Evolutionary conservation across 2,797 vertebrate species (phyloP).

Genomic region (Echeneis naucrates): DNA sequence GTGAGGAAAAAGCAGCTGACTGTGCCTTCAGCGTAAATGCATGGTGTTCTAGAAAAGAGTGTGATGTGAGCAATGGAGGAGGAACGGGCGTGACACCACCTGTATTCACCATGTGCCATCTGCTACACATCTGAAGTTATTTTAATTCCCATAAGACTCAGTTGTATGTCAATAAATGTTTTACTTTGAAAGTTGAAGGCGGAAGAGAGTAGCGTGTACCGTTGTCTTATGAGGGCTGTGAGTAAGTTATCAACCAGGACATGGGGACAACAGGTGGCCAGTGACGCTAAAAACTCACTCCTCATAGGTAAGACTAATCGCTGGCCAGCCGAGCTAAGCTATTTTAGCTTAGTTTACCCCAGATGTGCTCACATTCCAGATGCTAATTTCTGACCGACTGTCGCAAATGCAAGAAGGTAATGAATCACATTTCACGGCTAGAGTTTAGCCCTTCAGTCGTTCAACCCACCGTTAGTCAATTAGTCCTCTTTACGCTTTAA

Average conservation of each 20-base stretch:
- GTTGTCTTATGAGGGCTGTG: not conserved
- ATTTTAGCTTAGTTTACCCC: not conserved
- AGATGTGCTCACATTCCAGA: not conserved
- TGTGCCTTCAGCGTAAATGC: not conserved
- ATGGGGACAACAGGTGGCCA: not conserved
- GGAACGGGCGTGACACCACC: fast-evolving
- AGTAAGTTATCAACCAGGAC: not conserved
- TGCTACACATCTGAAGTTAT: not conserved
- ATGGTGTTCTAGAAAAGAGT: fast-evolving
- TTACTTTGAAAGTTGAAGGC: constrained; percentile 42
- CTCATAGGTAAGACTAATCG: constrained; percentile 42
- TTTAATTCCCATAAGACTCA: not conserved
- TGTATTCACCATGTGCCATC: no score
- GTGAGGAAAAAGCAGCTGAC: not conserved
- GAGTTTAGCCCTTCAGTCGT: no score
- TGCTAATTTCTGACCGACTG: not conserved
- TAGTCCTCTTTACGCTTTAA: not conserved
- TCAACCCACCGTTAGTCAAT: no score
- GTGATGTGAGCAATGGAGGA: no score
- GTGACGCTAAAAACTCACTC: constrained; percentile 1
- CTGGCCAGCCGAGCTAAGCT: not conserved
- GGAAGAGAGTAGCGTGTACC: not conserved
- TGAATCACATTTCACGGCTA: not conserved
- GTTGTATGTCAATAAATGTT: not conserved
- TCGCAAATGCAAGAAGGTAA: not conserved